Percentiles rank a stretch among this genome's conserved stretches.
phyloP scores from a whole-genome alignment of 2,797 vertebrate species.

The Oryzias sinensis region DNA sequence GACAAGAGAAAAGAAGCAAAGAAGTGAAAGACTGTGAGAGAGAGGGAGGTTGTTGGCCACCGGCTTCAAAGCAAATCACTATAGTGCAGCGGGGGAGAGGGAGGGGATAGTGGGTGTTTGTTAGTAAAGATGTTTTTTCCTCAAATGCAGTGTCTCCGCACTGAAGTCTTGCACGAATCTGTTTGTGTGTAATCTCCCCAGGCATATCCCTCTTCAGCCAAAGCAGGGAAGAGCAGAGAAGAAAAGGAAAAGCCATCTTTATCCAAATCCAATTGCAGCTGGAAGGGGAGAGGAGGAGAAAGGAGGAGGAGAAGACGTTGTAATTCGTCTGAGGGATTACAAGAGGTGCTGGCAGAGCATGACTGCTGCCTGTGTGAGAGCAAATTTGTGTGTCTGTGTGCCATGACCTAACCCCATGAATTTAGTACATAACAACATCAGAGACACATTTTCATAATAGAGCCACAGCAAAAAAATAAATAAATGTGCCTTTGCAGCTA shows the following conservation, averaged over 20 bases:
- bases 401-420: constrained; percentile 51
- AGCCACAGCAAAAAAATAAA: constrained; percentile 53
- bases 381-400: constrained; percentile 25
- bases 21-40: constrained; percentile 44
- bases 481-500: constrained; percentile 25
- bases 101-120: constrained; percentile 39
- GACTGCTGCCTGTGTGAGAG: constrained; percentile 57
- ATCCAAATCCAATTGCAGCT: constrained; percentile 84
- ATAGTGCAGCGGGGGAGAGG: constrained; percentile 31
- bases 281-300: constrained; percentile 68
- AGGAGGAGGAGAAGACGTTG: constrained; percentile 70
- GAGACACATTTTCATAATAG: constrained; percentile 46
- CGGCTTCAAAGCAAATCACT: constrained; percentile 56
- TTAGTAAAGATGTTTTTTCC: constrained; percentile 74
- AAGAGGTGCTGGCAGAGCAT: constrained; percentile 77
- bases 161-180: constrained; percentile 40
- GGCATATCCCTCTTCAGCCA: constrained; percentile 82
- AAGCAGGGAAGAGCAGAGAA: constrained; percentile 79
- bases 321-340: constrained; percentile 85
- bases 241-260: constrained; percentile 83
- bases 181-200: constrained; percentile 74
- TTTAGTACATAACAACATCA: constrained; percentile 56
- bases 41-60: constrained; percentile 68
- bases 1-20: constrained; percentile 36
- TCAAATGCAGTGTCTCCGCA: constrained; percentile 67